Evolutionary conservation across 2,888 invertebrate species (phyloP), one percentile per base, ranked within the genome.

Genomic region (Minunthozetes semirufus): DNA sequence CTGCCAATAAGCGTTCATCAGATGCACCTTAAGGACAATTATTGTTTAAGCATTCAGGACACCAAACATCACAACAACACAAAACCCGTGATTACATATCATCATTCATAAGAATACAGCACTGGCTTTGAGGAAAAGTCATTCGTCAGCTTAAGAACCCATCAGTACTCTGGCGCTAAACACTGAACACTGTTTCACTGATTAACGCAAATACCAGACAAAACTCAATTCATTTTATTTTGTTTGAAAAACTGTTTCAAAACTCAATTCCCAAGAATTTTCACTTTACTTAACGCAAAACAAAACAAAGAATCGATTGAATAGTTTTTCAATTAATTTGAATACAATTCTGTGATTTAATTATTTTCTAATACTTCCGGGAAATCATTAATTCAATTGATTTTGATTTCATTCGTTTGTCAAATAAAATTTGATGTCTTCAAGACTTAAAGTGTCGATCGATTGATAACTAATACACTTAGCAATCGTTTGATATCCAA

Each of bases 11-110:
- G 68, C 68, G 68, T 68, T 46, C 68, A 42, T 46, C 42, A 6
- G 19, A 42, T 68, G 42, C 68, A 68, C 68, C 68, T 68, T 46
- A 42, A 68, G 68, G 68, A 68, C 68, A 68, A 68, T 68, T 46
- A 68, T 68, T 68, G 68, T 68, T 68, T 68, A 68, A 68, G 68
- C 68, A 68, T 68, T 68, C 68, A 68, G 68, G 68, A 68, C 68
- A 63, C 27, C 25, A 17, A 29, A 63, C 63, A 68, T 68, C 68
- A 68, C 42, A 68, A 68, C 38, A 68, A 68, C 68, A n/a, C 68
- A n/a, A 38, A 68, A 42, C 68, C 68, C 42, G 68, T 68, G 68
- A 68, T 68, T 68, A 68, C 42, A 68, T 68, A 68, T 68, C 68
- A 68, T 68, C 68, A 68, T 68, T 68, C 68, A 68, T 68, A 68